These are phyloP conservation scores for Notocelia uddmanniana DNA, from an alignment of 2,888 invertebrate genomes.

Conservation along the genomic window DNA sequence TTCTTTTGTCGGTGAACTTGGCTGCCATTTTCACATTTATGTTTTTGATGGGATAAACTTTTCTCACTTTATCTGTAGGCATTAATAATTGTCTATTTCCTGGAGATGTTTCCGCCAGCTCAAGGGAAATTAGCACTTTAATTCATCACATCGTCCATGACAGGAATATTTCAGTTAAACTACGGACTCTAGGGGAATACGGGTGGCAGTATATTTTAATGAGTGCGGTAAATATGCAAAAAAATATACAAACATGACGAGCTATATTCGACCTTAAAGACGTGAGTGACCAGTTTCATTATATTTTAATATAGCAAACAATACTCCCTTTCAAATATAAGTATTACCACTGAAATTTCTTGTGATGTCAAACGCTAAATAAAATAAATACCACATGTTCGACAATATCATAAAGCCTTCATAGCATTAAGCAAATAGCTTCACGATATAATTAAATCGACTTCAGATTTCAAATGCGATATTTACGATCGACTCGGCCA, in stretches of 20 bases:
- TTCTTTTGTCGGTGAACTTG: too few species aligned
- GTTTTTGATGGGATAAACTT: too few species aligned
- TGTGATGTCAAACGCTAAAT: too few species aligned
- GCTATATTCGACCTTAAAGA: too few species aligned
- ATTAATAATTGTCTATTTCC: conserved; percentile 1
- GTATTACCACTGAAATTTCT: too few species aligned
- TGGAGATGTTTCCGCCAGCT: conserved; percentile 4
- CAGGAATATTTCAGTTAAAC: neutral
- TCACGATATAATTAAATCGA: conserved; percentile 8
- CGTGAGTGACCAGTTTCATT: too few species aligned
- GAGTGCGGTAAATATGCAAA: neutral
- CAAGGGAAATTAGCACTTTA: conserved; percentile 27
- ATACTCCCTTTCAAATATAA: too few species aligned
- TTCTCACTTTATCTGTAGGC: neutral
- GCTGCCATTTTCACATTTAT: too few species aligned
- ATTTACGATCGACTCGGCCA: conserved; percentile 30
- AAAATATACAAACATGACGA: neutral
- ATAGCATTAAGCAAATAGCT: conserved; percentile 7
- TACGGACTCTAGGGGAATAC: neutral
- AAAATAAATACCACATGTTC: neutral
- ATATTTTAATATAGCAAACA: too few species aligned
- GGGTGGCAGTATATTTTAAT: neutral
- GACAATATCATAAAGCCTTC: neutral
- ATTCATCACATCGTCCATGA: conserved; percentile 20
- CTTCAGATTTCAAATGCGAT: conserved; percentile 21